These are phyloP conservation scores for Triplophysa dalaica DNA, from an alignment of 2,113 vertebrate genomes.

Conservation along the genomic window DNA sequence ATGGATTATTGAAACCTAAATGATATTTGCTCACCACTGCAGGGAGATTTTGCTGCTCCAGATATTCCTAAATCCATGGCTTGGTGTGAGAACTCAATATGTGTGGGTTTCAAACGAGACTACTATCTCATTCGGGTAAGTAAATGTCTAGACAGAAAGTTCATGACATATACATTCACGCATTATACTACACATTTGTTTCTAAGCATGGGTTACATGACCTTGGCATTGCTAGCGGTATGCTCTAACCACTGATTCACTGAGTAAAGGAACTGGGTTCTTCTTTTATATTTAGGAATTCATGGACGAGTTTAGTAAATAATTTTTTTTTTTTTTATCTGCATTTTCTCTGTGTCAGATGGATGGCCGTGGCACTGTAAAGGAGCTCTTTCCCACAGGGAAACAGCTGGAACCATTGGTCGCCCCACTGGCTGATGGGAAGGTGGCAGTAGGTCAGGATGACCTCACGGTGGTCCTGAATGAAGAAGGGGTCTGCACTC, in stretches of 20 bases:
- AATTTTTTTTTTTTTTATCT: too few species aligned
- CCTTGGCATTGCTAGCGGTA: too few species aligned
- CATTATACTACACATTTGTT: too few species aligned
- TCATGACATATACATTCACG: too few species aligned
- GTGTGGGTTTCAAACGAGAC: slow-evolving; percentile 97
- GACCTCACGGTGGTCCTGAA: slow-evolving; percentile 96
- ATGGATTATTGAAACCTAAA: not conserved
- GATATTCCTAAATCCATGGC: slow-evolving; percentile 98
- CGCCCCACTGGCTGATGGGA: slow-evolving; percentile 90
- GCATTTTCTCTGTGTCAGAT: slow-evolving; percentile 72
- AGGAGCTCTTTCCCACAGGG: slow-evolving; percentile 97
- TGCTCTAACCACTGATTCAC: too few species aligned
- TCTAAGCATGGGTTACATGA: too few species aligned
- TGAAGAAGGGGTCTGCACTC: slow-evolving; percentile 92
- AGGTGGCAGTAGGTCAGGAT: slow-evolving; percentile 96
- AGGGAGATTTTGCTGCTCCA: slow-evolving; percentile 92
- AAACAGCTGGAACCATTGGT: slow-evolving; percentile 96
- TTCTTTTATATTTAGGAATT: too few species aligned
- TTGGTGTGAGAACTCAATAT: slow-evolving; percentile 97
- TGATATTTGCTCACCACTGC: not conserved
- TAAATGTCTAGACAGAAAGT: not conserved
- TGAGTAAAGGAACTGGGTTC: too few species aligned
- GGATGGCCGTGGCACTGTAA: slow-evolving; percentile 93
- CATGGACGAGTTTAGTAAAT: too few species aligned
- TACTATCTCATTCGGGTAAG: slow-evolving; percentile 95